Evolutionary conservation across 2,113 vertebrate species (phyloP), one percentile per base, ranked within the genome.

Genomic region (Lepus europaeus): DNA sequence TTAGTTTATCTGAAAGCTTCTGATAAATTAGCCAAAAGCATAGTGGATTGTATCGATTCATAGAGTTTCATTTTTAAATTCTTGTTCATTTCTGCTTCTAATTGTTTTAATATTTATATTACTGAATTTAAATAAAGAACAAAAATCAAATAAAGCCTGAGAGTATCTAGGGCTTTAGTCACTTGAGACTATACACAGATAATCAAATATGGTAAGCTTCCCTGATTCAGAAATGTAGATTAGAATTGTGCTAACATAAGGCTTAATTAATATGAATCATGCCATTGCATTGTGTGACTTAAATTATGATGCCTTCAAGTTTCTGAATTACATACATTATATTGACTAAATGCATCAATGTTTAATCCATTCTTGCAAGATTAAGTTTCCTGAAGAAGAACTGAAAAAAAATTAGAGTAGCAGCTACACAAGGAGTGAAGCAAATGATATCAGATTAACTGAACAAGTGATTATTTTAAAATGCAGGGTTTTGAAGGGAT

Each of bases 391-490:
- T 49, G 73, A 66, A 81, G 39, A 25, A 74, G 20, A 74, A 70
- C 13, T 76, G 81, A 93, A n/a, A 64, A 69, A 86, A 45, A 96
- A 87, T 69, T 66, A 76, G 93, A 88, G 69, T 95, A 23, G 68
- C 19, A 93, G 6, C 78, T 5, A 76, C 36, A 66, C 0, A 91
- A 59, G n/a, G 49, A 87, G 22, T 51, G 81, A 96, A 95, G 53
- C 76, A 95, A 84, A 89, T 39, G 95, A 13, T 49, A 56, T 17
- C 33, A 51, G 61, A 14, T 2, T 81, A 61, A 23, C 33, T 84
- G 23, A 77, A 87, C 4, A 92, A 39, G n/a, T 92, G 51, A 56
- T 86, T 95, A 64, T 78, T 69, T 95, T 93, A 90, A 95, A 91
- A 90, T 78, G 83, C 12, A 94, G 29, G 29, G 82, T 29, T 95